Conservation (phyloP, 2,797 vertebrate genomes). For the Bovichtus variegatus region DNA sequence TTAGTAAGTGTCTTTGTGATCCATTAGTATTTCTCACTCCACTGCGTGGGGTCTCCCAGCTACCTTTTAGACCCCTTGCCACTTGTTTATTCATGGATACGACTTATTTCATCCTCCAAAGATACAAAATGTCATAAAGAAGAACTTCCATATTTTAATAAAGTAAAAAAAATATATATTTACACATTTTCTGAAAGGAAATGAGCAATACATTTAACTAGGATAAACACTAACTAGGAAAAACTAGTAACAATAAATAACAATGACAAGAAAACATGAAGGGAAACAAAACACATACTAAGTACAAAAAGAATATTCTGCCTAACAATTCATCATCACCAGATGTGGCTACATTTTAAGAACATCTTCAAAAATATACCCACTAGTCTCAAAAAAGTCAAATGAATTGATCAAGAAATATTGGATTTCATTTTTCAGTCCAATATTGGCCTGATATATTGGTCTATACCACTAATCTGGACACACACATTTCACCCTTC, state of each 20-base stretch:
- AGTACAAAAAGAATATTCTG: background rate
- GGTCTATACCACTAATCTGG: background rate
- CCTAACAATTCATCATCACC: no score
- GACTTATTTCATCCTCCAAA: background rate
- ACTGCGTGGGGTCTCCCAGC: conserved; percentile 31
- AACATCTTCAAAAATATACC: background rate
- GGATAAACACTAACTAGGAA: background rate
- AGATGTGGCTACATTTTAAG: background rate
- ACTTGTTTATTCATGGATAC: background rate
- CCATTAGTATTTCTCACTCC: conserved; percentile 8
- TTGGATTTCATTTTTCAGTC: background rate
- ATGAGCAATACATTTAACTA: background rate
- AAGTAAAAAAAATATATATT: no score
- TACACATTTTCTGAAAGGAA: no score
- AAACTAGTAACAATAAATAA: background rate
- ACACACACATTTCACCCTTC: background rate
- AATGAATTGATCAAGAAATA: background rate
- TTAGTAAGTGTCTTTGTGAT: background rate
- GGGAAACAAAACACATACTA: background rate
- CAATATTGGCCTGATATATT: background rate
- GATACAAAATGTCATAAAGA: no score
- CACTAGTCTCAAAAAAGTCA: background rate
- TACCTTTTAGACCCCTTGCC: conserved; percentile 8
- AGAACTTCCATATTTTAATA: background rate
- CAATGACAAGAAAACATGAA: background rate